phyloP scores from a whole-genome alignment of 2,113 vertebrate species.

The Morphnarchus princeps region DNA sequence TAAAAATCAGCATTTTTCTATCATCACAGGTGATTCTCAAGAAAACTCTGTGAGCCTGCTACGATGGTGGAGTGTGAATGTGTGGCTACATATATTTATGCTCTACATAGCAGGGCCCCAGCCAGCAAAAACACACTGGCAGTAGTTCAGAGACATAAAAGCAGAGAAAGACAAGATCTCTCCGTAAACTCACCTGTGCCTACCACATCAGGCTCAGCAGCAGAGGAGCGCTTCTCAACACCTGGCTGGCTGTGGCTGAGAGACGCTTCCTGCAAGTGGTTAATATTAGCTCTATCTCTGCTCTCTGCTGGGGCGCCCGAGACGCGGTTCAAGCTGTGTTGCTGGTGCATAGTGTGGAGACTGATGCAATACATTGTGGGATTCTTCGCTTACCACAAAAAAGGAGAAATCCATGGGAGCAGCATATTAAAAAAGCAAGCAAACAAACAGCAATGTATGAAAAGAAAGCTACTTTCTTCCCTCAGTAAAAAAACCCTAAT shows the following conservation, averaged over 20 bases:
- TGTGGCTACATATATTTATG: not conserved
- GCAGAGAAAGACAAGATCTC: constrained; percentile 20
- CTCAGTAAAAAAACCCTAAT: not conserved
- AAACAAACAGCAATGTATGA: not conserved
- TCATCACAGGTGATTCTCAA: not conserved
- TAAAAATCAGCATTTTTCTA: not conserved
- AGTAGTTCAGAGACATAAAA: not conserved
- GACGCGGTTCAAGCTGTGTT: not conserved
- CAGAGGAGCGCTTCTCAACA: not conserved
- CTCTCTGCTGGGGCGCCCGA: rapidly evolving
- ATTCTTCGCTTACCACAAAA: not conserved
- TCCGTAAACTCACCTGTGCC: constrained; percentile 14
- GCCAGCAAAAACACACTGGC: not conserved
- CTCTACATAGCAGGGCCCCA: not conserved
- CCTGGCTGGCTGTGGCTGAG: constrained; percentile 8
- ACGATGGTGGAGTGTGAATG: not conserved
- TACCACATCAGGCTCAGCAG: constrained; percentile 34
- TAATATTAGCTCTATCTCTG: not conserved
- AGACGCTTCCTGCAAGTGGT: not conserved
- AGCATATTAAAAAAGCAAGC: not conserved
- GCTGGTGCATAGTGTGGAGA: not conserved
- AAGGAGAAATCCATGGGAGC: not conserved
- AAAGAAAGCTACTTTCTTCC: not conserved
- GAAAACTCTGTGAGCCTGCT: not conserved
- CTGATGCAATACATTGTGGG: not conserved